A percentile compares a stretch with the other conserved stretches of the same genome.
These are phyloP conservation scores for Mus caroli DNA, from an alignment of 2,797 vertebrate genomes.

Conservation along the genomic window DNA sequence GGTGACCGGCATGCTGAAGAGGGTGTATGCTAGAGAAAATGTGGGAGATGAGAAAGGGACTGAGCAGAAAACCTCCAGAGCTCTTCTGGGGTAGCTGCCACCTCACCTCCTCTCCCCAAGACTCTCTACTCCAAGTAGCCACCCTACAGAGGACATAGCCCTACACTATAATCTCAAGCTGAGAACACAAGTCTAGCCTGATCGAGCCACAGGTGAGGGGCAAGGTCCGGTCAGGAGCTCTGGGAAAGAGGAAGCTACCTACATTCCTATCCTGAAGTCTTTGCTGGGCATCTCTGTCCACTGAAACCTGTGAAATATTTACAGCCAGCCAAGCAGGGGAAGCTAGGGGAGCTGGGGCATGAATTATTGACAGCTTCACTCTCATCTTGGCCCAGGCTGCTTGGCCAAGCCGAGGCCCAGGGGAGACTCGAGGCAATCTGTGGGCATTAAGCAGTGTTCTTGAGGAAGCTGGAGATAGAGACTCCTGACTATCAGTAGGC, in stretches of 20 bases:
- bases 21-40: not conserved
- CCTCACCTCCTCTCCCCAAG: not conserved
- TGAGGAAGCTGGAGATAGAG: constrained; percentile 34
- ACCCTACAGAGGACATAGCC: not conserved
- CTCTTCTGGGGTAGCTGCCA: not conserved
- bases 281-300: constrained; percentile 68
- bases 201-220: rapidly evolving
- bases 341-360: constrained; percentile 84
- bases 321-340: constrained; percentile 83
- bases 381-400: constrained; percentile 82
- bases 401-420: constrained; percentile 69
- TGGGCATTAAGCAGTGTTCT: constrained; percentile 68
- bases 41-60: not conserved
- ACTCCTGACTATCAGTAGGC: not conserved
- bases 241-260: constrained; percentile 19
- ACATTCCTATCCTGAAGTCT: not conserved
- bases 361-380: constrained; percentile 88
- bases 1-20: not conserved
- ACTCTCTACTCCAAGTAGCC: not conserved
- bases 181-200: not conserved
- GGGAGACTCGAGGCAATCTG: constrained; percentile 73
- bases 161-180: not conserved
- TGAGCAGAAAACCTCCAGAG: not conserved
- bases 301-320: constrained; percentile 85
- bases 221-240: not conserved